A percentile compares a stretch with the other conserved stretches of the same genome.
Conservation (phyloP, 2,888 invertebrate genomes). For the Tetranychus truncatus region DNA sequence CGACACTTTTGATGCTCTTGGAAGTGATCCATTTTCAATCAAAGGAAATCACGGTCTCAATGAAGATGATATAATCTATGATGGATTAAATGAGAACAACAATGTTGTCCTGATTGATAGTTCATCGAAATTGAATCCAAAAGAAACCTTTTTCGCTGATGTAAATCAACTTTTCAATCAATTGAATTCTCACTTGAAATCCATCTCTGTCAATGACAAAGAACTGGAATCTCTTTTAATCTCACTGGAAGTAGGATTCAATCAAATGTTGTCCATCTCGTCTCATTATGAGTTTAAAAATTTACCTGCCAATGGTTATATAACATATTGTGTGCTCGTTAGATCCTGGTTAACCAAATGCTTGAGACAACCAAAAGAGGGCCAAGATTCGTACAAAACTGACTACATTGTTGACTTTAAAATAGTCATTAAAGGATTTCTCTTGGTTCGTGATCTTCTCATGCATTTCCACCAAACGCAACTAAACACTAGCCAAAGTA, state of each 20-base stretch:
- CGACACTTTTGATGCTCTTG: too few species aligned
- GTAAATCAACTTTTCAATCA: background rate
- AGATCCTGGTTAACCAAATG: background rate
- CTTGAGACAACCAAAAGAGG: background rate
- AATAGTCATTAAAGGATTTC: background rate
- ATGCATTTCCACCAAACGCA: background rate
- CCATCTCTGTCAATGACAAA: background rate
- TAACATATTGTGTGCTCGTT: constrained; percentile 40
- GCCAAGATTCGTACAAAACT: background rate
- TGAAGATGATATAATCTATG: too few species aligned
- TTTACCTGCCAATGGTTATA: constrained; percentile 72
- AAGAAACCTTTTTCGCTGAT: background rate
- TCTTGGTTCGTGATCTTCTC: background rate
- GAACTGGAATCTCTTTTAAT: background rate
- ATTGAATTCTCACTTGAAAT: background rate
- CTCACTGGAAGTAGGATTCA: background rate
- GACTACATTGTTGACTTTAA: background rate
- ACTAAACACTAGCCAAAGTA: background rate
- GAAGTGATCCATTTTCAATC: too few species aligned
- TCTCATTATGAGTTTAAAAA: constrained; percentile 36
- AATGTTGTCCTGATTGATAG: too few species aligned
- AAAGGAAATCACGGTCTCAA: too few species aligned
- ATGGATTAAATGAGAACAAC: too few species aligned
- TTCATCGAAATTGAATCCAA: too few species aligned
- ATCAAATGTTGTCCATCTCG: background rate